Evolutionary conservation across 2,113 vertebrate species (phyloP).

Genomic region (Acinonyx jubatus): DNA sequence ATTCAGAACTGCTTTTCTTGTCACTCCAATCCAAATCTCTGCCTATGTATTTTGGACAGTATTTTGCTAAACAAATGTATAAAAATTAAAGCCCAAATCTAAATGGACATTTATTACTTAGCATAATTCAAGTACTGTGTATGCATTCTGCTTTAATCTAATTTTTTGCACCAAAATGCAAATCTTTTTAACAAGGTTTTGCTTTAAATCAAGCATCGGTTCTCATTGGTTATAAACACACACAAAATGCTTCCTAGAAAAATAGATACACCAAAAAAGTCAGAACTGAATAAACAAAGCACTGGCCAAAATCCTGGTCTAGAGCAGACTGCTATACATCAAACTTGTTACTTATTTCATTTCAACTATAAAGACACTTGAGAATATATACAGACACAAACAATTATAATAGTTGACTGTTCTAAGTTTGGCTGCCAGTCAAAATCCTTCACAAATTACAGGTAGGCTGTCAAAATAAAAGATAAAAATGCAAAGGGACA

Average conservation of each 20-base stretch:
- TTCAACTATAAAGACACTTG: conserved; percentile 38
- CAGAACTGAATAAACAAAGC: neutral
- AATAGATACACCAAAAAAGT: neutral
- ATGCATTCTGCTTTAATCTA: neutral
- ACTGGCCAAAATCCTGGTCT: neutral
- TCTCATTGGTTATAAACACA: neutral
- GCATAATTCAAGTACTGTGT: neutral
- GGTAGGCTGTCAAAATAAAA: conserved; percentile 45
- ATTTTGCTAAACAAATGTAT: conserved; percentile 73
- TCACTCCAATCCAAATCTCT: conserved; percentile 76
- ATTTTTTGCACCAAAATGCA: neutral
- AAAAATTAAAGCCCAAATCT: conserved; percentile 73
- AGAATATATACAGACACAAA: conserved; percentile 45
- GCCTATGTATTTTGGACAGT: conserved; percentile 59
- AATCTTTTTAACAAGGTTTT: conserved; percentile 31
- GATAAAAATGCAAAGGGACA: neutral
- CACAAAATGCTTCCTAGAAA: neutral
- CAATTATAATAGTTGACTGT: neutral
- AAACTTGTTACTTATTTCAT: conserved; percentile 23
- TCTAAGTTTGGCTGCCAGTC: conserved; percentile 38
- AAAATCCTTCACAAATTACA: conserved; percentile 37
- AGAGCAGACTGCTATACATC: neutral
- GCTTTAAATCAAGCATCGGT: neutral
- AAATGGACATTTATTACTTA: neutral
- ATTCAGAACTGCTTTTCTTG: conserved; percentile 82